Conservation (phyloP, 2,113 vertebrate species). For the Carollia perspicillata region DNA sequence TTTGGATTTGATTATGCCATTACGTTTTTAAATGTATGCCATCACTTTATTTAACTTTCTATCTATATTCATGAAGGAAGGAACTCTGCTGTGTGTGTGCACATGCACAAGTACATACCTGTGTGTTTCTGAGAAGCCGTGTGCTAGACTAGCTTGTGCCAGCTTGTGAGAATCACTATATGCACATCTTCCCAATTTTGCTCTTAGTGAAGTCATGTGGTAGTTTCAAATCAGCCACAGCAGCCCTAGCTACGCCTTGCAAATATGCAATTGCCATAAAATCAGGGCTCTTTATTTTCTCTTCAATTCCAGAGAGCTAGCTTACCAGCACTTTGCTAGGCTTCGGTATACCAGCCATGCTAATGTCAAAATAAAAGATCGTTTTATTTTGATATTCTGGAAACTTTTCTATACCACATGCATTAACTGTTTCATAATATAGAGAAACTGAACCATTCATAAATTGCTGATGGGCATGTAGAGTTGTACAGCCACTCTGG, state of each 20-base stretch:
- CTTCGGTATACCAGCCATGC: background rate
- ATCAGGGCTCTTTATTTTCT: background rate
- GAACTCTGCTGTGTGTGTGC: background rate
- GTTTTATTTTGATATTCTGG: background rate
- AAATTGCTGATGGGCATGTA: background rate
- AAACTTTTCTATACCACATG: background rate
- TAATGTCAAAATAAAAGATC: background rate
- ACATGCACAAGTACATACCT: fast-evolving
- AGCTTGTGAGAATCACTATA: background rate
- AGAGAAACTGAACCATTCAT: background rate
- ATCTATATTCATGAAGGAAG: background rate
- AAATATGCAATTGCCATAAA: background rate
- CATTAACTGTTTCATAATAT: background rate
- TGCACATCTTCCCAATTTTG: background rate
- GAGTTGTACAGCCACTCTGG: background rate
- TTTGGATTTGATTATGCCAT: background rate
- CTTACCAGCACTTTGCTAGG: background rate
- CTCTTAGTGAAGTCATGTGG: background rate
- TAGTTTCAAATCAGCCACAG: background rate
- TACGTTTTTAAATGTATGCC: background rate
- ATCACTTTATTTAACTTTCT: background rate
- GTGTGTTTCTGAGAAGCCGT: background rate
- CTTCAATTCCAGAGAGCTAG: background rate
- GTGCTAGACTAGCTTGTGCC: background rate
- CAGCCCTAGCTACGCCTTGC: background rate